Conservation (phyloP, 1,140 invertebrate species). For the Lucilia sericata region DNA sequence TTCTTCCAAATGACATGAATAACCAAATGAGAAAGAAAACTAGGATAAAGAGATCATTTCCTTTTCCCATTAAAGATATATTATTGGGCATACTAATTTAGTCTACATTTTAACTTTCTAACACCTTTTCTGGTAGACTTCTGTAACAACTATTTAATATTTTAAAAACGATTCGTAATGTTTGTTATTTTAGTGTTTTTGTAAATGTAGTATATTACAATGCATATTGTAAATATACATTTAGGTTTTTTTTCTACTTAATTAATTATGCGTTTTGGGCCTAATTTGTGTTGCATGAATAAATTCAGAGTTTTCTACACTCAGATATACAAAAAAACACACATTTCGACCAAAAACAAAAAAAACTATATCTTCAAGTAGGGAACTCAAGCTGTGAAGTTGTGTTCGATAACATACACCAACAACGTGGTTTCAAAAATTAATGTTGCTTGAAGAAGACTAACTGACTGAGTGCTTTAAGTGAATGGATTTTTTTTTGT, state of each 20-base stretch:
- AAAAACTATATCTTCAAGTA: not conserved
- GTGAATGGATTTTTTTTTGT: not conserved
- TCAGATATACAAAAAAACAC: not conserved
- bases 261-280: constrained; percentile 19
- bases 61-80: too few relatives aligned
- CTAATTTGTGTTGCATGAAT: constrained; percentile 29
- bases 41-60: too few relatives aligned
- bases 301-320: not conserved
- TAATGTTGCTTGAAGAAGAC: not conserved
- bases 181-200: too few relatives aligned
- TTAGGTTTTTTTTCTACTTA: constrained; percentile 6
- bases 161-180: too few relatives aligned
- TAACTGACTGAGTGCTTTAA: not conserved
- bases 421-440: not conserved
- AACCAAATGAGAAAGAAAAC: too few relatives aligned
- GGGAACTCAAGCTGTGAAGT: constrained; percentile 19
- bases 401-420: not conserved
- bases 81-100: too few relatives aligned
- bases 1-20: too few relatives aligned
- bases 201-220: too few relatives aligned
- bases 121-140: too few relatives aligned
- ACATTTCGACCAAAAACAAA: not conserved
- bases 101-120: too few relatives aligned
- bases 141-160: too few relatives aligned
- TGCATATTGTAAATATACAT: not conserved